phyloP scores from a whole-genome alignment of 2,888 invertebrate genomes.

The Aphrophora alni region DNA sequence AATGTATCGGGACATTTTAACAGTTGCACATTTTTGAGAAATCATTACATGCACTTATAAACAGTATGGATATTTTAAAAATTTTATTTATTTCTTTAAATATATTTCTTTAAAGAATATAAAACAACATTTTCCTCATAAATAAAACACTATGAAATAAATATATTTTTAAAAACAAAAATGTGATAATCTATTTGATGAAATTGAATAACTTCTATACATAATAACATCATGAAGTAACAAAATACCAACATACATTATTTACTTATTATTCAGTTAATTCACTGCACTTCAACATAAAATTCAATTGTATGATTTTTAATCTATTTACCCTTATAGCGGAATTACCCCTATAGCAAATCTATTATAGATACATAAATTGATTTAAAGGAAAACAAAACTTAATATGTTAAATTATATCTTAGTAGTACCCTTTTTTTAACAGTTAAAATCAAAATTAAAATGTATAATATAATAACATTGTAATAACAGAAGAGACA shows the following conservation, averaged over 20 bases:
- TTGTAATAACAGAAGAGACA: neutral
- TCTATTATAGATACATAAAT: neutral
- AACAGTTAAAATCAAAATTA: neutral
- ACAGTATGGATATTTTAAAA: neutral
- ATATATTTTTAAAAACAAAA: neutral
- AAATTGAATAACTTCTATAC: neutral
- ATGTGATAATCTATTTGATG: neutral
- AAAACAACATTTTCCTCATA: neutral
- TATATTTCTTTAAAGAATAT: neutral
- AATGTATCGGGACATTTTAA: no score
- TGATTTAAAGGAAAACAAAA: neutral
- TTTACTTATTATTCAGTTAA: neutral
- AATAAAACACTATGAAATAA: conserved; percentile 1
- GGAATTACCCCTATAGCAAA: neutral
- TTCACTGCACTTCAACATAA: neutral
- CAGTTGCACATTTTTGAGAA: neutral
- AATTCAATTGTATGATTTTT: neutral
- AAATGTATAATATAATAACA: neutral
- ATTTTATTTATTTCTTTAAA: neutral
- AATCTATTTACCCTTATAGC: neutral
- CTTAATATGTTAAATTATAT: neutral
- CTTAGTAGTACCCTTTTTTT: neutral
- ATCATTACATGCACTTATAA: neutral
- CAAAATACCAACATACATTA: neutral
- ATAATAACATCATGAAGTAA: neutral